These are phyloP conservation scores for Encarsia formosa DNA, from an alignment of 2,888 invertebrate species.

Conservation along the genomic window DNA sequence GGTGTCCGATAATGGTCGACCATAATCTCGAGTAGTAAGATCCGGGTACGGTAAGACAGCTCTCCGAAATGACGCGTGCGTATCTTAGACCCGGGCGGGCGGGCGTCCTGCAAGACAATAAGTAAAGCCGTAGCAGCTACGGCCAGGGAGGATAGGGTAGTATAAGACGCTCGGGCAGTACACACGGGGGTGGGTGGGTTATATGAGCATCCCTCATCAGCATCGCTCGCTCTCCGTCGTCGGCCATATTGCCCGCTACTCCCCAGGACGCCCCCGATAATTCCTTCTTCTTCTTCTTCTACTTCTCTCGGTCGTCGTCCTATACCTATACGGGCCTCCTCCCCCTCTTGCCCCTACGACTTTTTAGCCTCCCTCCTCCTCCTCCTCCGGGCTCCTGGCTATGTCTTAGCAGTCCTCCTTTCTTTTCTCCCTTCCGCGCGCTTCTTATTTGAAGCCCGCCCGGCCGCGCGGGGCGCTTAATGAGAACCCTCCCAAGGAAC, in stretches of 20 bases:
- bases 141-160: too few relatives aligned
- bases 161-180: too few relatives aligned
- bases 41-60: too few relatives aligned
- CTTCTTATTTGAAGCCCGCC: slow-evolving; percentile 43
- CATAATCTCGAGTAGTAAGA: too few relatives aligned
- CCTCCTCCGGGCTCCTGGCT: slow-evolving; percentile 27
- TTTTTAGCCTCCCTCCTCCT: slow-evolving; percentile 3
- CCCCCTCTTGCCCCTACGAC: slow-evolving; percentile 10
- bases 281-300: slow-evolving; percentile 37
- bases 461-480: slow-evolving; percentile 51
- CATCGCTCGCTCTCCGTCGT: slow-evolving; percentile 28
- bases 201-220: slow-evolving; percentile 50
- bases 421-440: slow-evolving; percentile 37
- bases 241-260: slow-evolving; percentile 50
- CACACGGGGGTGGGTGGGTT: too few relatives aligned
- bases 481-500: slow-evolving; percentile 51
- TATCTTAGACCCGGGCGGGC: too few relatives aligned
- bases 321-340: slow-evolving; percentile 11
- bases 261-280: slow-evolving; percentile 47
- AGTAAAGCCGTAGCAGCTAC: too few relatives aligned
- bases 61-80: too few relatives aligned
- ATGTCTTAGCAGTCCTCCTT: slow-evolving; percentile 43
- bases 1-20: too few relatives aligned
- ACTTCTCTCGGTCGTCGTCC: slow-evolving; percentile 23
- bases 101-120: too few relatives aligned